Base-by-base conservation (phyloP, 2,113 vertebrate genomes). In the Caretta caretta region DNA sequence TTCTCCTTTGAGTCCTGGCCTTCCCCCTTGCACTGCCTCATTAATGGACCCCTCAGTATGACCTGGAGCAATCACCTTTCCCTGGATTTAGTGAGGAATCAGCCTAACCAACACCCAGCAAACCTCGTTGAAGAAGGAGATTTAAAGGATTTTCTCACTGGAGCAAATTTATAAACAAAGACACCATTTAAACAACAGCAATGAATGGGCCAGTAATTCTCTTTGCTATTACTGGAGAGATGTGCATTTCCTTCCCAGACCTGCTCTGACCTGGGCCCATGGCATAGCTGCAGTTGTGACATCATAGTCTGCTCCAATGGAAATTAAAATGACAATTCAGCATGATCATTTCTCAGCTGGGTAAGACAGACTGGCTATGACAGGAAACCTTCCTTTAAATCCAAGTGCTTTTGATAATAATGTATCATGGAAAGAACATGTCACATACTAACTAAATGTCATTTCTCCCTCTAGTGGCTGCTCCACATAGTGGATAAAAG, bases 331-430 rank as follows among this genome's bases (percentile, higher is more conserved):
- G 82, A 49, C 49, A 65, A 8, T 84, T 42, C 65, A 89, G 50
- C 78, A 56, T 54, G 89, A 69, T 97, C 85, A 29, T 56, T 93
- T 82, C 83, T 50, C 65, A 65, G 87, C 57, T 94, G 78, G 54
- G 38, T 65, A 53, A 54, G 8, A 38, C 24, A 53, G 51, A 35
- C 16, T 8, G 78, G 50, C 46, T 25, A 42, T 57, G n/a, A 50
- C 14, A 35, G 62, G 62, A 65, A 65, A 35, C 62, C 62, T 35
- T 65, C 62, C 80, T 59, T 38, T 42, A 51, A 22, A 62, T 6
- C 20, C 0, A 53, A 83, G 79, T 12, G 24, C 0, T 35, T 65
- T 0, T 69, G 65, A 49, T 78, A 72, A 89, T 65, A 49, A 38
- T 49, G 10, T 17, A 38, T 35, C 56, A 13, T 5, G 83, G 82